Evolutionary conservation across 2,113 vertebrate species (phyloP).

Genomic region (Sorex fumeus): DNA sequence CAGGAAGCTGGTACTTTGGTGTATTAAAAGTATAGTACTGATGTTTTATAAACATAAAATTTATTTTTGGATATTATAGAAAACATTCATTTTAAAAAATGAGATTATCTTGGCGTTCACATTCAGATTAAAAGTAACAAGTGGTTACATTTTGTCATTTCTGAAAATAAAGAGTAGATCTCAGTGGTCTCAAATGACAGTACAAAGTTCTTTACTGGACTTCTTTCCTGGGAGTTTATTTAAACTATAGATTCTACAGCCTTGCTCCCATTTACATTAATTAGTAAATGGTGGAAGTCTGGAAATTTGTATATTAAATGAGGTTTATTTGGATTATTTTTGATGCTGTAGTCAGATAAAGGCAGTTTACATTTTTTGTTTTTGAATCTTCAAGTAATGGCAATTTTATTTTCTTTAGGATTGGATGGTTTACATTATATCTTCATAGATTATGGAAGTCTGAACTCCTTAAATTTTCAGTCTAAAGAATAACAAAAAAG

Average conservation of each 20-base stretch:
- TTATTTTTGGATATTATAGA: constrained; percentile 15
- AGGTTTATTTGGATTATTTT: constrained; percentile 42
- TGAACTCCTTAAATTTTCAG: constrained; percentile 58
- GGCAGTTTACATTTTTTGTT: not conserved
- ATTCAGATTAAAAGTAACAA: constrained; percentile 58
- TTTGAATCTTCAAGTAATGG: constrained; percentile 34
- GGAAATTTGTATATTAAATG: constrained; percentile 5
- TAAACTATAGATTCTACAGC: not conserved
- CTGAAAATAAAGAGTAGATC: not conserved
- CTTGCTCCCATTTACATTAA: not conserved
- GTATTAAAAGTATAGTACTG: constrained; percentile 1
- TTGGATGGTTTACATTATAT: constrained; percentile 51
- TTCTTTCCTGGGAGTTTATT: constrained; percentile 27
- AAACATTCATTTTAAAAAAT: constrained; percentile 37
- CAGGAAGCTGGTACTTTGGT: constrained; percentile 33
- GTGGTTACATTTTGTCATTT: constrained; percentile 59
- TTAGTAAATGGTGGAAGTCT: not conserved
- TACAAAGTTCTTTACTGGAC: not conserved
- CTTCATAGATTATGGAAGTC: constrained; percentile 48
- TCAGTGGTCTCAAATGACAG: constrained; percentile 34
- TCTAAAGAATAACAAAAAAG: not conserved
- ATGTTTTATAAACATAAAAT: constrained; percentile 46
- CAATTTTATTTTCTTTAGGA: constrained; percentile 9
- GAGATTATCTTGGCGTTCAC: not conserved
- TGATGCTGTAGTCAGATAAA: not conserved